Evolutionary conservation across 92 coral and sea anemone species (phyloP).

Genomic region (Pocillopora meandrina): DNA sequence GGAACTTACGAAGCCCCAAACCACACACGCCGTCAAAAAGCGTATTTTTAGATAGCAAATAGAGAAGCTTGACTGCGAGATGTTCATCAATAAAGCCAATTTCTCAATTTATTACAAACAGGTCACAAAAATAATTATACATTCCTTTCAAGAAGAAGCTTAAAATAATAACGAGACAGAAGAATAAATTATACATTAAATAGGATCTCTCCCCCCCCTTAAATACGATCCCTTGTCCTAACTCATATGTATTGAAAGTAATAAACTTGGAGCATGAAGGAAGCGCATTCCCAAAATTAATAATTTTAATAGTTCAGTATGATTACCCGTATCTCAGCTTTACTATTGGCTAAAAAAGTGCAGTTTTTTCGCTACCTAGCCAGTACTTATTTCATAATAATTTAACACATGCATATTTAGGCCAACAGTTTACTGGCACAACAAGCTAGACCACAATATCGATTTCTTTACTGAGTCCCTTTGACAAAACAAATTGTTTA

Average conservation of each 20-base stretch:
- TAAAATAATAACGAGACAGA: background rate
- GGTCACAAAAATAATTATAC: background rate
- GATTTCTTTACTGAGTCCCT: background rate
- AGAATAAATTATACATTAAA: slow-evolving; percentile 40
- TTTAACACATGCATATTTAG: background rate
- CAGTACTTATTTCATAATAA: too few relatives aligned
- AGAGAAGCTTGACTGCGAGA: too few relatives aligned
- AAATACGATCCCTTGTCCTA: slow-evolving; percentile 21
- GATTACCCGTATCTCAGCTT: too few relatives aligned
- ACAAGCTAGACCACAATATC: background rate
- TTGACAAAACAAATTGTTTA: background rate
- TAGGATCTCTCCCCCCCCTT: background rate
- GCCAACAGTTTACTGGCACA: background rate
- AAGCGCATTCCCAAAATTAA: too few relatives aligned
- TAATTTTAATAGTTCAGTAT: too few relatives aligned
- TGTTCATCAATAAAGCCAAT: too few relatives aligned
- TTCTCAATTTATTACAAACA: too few relatives aligned
- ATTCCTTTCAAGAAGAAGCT: background rate
- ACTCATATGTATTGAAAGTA: background rate
- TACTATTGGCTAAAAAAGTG: too few relatives aligned
- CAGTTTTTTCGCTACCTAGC: too few relatives aligned
- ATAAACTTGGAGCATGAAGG: background rate
- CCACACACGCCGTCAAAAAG: too few relatives aligned
- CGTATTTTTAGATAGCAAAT: too few relatives aligned
- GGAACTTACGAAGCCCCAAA: too few relatives aligned